Evolutionary conservation across 2,888 invertebrate genomes (phyloP), one percentile per base, ranked within the genome.

Genomic region (Ptychoptera contaminata): DNA sequence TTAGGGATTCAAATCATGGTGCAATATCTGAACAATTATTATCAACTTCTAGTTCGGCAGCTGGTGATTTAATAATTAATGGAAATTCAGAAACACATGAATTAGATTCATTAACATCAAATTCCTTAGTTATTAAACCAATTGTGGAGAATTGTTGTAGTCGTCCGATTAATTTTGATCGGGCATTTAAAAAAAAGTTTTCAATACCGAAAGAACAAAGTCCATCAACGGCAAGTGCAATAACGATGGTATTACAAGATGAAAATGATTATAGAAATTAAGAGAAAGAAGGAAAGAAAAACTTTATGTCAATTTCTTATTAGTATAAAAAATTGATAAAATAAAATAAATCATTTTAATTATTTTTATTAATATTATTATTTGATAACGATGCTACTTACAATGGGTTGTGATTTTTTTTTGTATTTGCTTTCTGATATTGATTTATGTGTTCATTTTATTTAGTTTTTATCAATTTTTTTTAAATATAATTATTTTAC

Each of bases 171-270:
- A 52, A 54, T 11, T 48, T 47, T 37, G 47, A 49, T 37, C 58
- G 61, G 47, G 54, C 55, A 23, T 59, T 63, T 39, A 46, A 53
- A 46, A 49, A 54, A 51, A 47, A 51, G 14, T 41, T 47, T 23
- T 48, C 48, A 36, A 49, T 49, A 36, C 47, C 47, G 15, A 52
- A 53, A 46, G 52, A 54, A 50, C 72, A 71, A 46, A 74, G 73
- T 53, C 74, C 74, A 45, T 74, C 75, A 35, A 74, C 73, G 51
- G 67, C 73, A 44, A 79, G 79, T 58, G 77, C 76, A 48, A 75
- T 77, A 42, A 79, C 78, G 43, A 73, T 78, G 48, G 72, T 78
- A 51, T 62, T 77, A 54, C 71, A 73, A 47, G 77, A 77, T 51
- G 75, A 77, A 53, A 67, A 63, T 54, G 64, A 46, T 16, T 11